phyloP scores from a whole-genome alignment of 1,140 invertebrate genomes.

The Penaeus japonicus region DNA sequence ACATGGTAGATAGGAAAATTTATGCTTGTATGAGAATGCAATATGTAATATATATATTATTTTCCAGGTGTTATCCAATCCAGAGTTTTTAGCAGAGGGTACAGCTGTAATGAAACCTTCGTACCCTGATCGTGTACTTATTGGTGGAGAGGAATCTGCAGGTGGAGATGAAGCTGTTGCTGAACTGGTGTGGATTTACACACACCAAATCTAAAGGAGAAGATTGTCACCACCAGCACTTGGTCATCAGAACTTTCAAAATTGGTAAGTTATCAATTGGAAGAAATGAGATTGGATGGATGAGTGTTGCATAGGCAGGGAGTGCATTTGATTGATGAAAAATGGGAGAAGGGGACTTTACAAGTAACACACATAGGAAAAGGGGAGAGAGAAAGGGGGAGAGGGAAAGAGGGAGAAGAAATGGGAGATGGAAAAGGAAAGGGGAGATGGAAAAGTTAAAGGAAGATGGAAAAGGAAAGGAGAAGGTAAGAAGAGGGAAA shows the following conservation, averaged over 20 bases:
- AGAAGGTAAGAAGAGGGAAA: too few species aligned
- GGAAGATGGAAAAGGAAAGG: too few species aligned
- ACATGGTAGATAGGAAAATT: not conserved
- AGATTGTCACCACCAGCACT: slow-evolving; percentile 97
- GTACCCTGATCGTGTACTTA: slow-evolving; percentile 93
- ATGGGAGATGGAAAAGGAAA: too few species aligned
- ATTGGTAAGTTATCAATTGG: slow-evolving; percentile 70
- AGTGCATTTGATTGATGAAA: not conserved
- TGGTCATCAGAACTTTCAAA: slow-evolving; percentile 99
- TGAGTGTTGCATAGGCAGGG: not conserved
- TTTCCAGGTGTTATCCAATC: slow-evolving; percentile 95
- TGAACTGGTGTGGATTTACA: slow-evolving; percentile 87
- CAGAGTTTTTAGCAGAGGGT: slow-evolving; percentile 98
- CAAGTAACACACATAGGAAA: too few species aligned
- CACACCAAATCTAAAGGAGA: slow-evolving; percentile 90
- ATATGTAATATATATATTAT: not conserved
- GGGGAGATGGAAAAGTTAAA: too few species aligned
- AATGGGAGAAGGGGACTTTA: too few species aligned
- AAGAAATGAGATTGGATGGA: not conserved
- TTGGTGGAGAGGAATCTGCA: slow-evolving; percentile 91
- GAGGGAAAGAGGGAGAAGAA: too few species aligned
- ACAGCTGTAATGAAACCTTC: slow-evolving; percentile 95
- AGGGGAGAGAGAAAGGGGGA: too few species aligned
- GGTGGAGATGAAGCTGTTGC: slow-evolving; percentile 87
- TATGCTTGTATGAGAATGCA: too few species aligned